Conservation (phyloP, 2,113 vertebrate genomes). For the Mustelus asterias region DNA sequence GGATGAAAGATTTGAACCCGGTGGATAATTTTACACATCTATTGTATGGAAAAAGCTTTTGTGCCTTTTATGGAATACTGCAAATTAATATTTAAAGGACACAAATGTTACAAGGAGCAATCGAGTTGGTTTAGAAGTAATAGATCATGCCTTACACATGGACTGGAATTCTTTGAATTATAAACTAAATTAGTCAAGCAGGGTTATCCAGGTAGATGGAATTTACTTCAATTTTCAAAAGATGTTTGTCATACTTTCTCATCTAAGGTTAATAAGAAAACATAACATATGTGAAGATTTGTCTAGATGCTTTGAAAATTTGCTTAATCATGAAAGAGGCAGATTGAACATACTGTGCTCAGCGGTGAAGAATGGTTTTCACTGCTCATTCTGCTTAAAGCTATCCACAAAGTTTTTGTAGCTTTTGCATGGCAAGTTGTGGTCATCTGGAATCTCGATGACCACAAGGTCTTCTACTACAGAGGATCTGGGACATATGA, state of each 20-base stretch:
- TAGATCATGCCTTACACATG: background rate
- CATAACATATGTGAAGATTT: background rate
- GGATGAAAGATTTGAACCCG: background rate
- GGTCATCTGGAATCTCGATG: background rate
- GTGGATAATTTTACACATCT: background rate
- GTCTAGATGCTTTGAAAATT: background rate
- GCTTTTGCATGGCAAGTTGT: background rate
- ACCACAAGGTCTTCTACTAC: background rate
- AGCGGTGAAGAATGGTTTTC: background rate
- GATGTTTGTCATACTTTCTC: background rate
- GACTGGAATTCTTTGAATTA: background rate
- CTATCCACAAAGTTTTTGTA: background rate
- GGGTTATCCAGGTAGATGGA: background rate
- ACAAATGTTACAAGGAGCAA: background rate
- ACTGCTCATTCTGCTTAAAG: background rate
- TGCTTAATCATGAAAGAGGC: background rate
- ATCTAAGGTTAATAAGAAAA: background rate
- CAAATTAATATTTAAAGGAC: background rate
- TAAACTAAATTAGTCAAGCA: background rate
- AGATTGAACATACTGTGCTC: background rate
- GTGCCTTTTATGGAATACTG: background rate
- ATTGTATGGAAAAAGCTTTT: background rate
- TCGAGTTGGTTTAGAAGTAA: background rate
- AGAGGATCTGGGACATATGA: background rate
- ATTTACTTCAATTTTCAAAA: background rate